Base-by-base conservation (phyloP, 1,140 invertebrate species). In the Nasonia giraulti region DNA sequence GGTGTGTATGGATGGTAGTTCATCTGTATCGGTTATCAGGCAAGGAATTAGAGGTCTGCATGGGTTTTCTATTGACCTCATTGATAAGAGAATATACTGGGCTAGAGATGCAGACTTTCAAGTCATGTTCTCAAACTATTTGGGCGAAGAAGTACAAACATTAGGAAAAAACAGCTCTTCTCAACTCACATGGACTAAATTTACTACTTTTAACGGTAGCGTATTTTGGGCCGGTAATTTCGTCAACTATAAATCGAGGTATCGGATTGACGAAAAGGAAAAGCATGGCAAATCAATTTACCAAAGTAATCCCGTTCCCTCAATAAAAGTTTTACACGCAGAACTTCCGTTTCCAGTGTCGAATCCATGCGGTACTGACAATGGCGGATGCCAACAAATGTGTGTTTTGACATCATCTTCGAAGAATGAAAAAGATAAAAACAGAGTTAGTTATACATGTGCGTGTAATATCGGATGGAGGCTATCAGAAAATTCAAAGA, bases 311-410 rank as follows among this genome's bases (percentile, higher is more conserved):
- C 80, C 84, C 31, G 0, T 78, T 0, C 74, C 84, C 0, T 14
- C 68, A 1, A 74, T 82, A 4, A 82, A 82, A 77, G 8, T 62
- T 50, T 17, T 82, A 14, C 74, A 31, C 20, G 37, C n/a, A 14
- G 73, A 68, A 0, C 2, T 47, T 5, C n/a, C 62, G 27, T 20
- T 31, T 0, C 3, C 27, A 55, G 17, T 11, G 11, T 12, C 44
- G 4, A 74, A 71, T 62, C 68, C 80, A 31, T 85, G 84, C 20
- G 44, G 37, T 11, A 76, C 27, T 10, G 37, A 66, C 14, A 85
- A 85, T 11, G 84, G 75, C 0, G 80, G 33, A 12, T 85, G 84
- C 33, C 74, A 85, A 71, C 79, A 85, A 5, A 77, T 82, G 73
- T 85, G 84, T 12, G 33, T 85, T 37, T 23, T 78, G 11, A 33